Evolutionary conservation across 2,888 invertebrate species (phyloP).

Genomic region (Trissolcus brochymenae): DNA sequence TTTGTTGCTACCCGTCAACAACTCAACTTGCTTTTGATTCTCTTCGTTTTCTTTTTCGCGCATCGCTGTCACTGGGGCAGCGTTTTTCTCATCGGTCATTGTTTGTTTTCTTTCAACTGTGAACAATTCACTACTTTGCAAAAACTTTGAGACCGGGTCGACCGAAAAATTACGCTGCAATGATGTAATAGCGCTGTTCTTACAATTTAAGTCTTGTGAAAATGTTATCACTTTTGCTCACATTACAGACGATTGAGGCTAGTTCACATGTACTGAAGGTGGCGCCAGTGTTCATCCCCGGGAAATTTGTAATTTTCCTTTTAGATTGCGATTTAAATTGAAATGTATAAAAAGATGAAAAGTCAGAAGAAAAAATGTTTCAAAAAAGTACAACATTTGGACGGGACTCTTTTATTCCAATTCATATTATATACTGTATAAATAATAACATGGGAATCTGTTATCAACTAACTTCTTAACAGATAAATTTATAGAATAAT

Average conservation of each 20-base stretch:
- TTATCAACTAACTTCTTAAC: conserved; percentile 35
- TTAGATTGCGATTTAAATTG: background rate
- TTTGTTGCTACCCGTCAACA: background rate
- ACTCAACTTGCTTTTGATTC: background rate
- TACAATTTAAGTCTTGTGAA: no score
- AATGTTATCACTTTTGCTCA: no score
- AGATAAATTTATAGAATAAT: conserved; percentile 41
- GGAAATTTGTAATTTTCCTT: background rate
- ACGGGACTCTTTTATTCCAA: conserved; percentile 51
- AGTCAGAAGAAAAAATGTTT: background rate
- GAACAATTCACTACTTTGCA: no score
- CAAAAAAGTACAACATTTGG: conserved; percentile 18
- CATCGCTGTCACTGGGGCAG: no score
- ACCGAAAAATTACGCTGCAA: no score
- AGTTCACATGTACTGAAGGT: no score
- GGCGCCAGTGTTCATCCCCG: no score
- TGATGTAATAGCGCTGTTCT: no score
- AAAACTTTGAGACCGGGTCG: no score
- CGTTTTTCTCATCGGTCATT: no score
- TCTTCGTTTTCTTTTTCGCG: background rate
- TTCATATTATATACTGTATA: conserved; percentile 46
- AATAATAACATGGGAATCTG: conserved; percentile 46
- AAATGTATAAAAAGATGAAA: background rate
- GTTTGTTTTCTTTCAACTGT: no score
- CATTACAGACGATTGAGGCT: no score